phyloP scores from a whole-genome alignment of 1,140 invertebrate species.

The Apis dorsata region DNA sequence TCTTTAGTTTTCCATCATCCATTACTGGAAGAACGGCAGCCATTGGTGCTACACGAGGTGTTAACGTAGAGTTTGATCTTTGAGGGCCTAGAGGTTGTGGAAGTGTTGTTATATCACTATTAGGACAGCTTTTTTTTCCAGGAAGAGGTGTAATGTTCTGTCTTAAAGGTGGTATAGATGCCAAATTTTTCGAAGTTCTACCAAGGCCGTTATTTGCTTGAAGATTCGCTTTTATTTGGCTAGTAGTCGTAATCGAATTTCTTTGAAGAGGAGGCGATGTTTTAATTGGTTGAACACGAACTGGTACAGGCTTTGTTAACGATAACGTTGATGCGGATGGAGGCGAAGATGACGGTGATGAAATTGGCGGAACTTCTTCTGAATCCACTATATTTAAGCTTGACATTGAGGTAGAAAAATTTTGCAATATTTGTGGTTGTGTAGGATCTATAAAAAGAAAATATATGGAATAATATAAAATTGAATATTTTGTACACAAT shows the following conservation, averaged over 20 bases:
- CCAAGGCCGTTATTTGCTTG: constrained; percentile 73
- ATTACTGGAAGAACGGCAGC: constrained; percentile 78
- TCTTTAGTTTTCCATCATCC: constrained; percentile 77
- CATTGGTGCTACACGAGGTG: constrained; percentile 76
- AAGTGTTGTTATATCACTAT: constrained; percentile 45
- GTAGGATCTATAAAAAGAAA: constrained; percentile 72
- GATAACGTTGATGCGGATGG: constrained; percentile 67
- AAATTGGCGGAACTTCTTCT: constrained; percentile 69
- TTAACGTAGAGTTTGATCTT: constrained; percentile 76
- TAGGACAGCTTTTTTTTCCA: constrained; percentile 68
- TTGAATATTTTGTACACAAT: neutral
- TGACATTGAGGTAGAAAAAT: constrained; percentile 77
- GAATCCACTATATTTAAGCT: constrained; percentile 68
- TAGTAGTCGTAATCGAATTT: constrained; percentile 74
- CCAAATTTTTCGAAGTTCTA: constrained; percentile 73
- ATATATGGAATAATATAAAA: neutral
- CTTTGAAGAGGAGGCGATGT: constrained; percentile 76
- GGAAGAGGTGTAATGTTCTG: constrained; percentile 75
- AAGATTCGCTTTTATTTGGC: constrained; percentile 77
- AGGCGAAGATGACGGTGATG: constrained; percentile 65
- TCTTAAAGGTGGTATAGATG: constrained; percentile 75
- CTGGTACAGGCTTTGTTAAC: constrained; percentile 73
- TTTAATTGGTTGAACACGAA: constrained; percentile 77
- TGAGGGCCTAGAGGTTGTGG: constrained; percentile 75
- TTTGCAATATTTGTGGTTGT: constrained; percentile 76